Evolutionary conservation across 2,888 invertebrate genomes (phyloP).

Genomic region (Diplazon laetatorius): DNA sequence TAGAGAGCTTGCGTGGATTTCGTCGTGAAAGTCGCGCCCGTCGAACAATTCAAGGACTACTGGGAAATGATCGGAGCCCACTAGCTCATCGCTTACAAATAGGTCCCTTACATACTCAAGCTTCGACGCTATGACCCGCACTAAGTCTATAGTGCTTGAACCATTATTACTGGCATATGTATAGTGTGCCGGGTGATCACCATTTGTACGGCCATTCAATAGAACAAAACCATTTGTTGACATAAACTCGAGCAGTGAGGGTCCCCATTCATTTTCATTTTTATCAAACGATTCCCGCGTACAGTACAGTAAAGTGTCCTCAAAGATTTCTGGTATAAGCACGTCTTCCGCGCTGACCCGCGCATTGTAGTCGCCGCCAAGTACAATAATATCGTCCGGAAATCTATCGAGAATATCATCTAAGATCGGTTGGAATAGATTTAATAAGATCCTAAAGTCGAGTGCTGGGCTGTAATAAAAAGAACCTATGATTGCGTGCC

Average conservation of each 20-base stretch:
- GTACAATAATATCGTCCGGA: not conserved
- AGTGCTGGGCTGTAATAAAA: conserved; percentile 4
- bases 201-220: not conserved
- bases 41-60: not conserved
- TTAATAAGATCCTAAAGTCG: not conserved
- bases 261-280: not conserved
- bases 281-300: not conserved
- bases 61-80: conserved; percentile 5
- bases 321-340: not conserved
- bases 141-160: not conserved
- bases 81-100: not conserved
- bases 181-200: not conserved
- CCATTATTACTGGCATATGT: not conserved
- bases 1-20: too few species aligned
- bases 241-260: not conserved
- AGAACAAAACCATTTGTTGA: not conserved
- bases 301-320: not conserved
- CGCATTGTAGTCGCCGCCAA: conserved; percentile 2
- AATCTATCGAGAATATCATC: not conserved
- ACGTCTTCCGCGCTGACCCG: not conserved
- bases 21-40: not conserved
- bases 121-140: not conserved
- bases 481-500: conserved; percentile 5
- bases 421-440: not conserved
- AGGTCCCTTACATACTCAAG: not conserved